A percentile compares a stretch with the other conserved stretches of the same genome.
Conservation (phyloP, 2,888 invertebrate species). For the Epicampocera succincta region DNA sequence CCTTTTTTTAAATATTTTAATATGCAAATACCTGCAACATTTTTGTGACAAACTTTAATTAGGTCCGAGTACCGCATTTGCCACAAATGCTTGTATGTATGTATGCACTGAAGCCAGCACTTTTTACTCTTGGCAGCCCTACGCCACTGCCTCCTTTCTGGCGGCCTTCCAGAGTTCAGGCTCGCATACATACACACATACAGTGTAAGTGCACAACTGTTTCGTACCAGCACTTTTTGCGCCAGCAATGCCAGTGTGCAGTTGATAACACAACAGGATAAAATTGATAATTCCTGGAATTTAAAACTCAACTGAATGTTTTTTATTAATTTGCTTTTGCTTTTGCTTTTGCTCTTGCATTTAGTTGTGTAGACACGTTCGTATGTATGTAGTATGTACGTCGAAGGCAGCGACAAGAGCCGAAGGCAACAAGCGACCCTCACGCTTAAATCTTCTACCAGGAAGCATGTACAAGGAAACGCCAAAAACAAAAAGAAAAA, state of each 20-base stretch:
- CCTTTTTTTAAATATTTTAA: too few species aligned
- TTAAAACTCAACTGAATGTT: conserved; percentile 63
- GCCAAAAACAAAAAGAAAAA: conserved; percentile 22
- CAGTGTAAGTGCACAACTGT: too few species aligned
- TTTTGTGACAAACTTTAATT: too few species aligned
- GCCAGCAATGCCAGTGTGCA: conserved; percentile 17
- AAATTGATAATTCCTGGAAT: conserved; percentile 67
- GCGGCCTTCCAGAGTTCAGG: too few species aligned
- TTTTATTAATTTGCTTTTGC: conserved; percentile 26
- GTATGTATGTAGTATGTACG: too few species aligned
- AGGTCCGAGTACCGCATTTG: too few species aligned
- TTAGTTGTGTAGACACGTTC: conserved; percentile 55
- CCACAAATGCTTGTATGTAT: conserved; percentile 1
- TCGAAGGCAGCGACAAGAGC: conserved; percentile 61
- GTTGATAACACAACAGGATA: conserved; percentile 67
- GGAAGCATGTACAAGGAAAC: conserved; percentile 27
- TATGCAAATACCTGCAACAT: too few species aligned
- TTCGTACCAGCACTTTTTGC: too few species aligned
- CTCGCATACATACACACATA: not conserved
- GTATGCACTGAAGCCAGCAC: too few species aligned
- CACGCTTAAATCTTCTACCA: conserved; percentile 35
- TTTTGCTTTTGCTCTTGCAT: conserved; percentile 12
- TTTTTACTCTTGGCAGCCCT: too few species aligned
- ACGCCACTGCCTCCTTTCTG: too few species aligned
- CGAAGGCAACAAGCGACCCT: conserved; percentile 65